A percentile compares a stretch with the other conserved stretches of the same genome.
These are phyloP conservation scores for Tyrannus savana DNA, from an alignment of 2,113 vertebrate species.

Conservation along the genomic window DNA sequence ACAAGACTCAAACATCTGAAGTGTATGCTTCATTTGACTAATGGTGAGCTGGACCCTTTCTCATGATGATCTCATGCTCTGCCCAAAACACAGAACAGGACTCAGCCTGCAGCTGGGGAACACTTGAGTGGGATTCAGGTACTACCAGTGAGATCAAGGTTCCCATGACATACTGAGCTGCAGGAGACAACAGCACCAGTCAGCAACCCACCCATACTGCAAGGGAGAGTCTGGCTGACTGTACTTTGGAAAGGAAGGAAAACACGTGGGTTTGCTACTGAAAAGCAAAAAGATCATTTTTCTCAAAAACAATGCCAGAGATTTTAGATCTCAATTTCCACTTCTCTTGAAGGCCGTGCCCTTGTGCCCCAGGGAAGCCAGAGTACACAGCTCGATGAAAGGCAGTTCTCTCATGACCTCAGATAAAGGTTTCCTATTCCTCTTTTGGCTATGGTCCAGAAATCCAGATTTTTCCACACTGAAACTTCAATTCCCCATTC, in stretches of 20 bases:
- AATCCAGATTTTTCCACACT: not conserved
- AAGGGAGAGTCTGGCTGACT: not conserved
- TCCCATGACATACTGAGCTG: not conserved
- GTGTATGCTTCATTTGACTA: not conserved
- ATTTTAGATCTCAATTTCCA: not conserved
- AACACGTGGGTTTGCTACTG: not conserved
- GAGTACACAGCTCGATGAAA: rapidly evolving
- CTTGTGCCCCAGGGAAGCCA: not conserved
- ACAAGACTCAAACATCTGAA: not conserved
- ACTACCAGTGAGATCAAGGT: not conserved
- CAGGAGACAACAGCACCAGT: not conserved
- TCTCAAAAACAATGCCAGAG: not conserved
- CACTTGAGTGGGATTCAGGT: not conserved
- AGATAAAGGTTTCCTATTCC: not conserved
- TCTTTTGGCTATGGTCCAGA: not conserved
- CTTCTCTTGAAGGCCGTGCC: not conserved
- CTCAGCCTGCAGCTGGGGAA: not conserved
- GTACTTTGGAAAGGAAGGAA: not conserved
- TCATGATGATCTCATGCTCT: not conserved
- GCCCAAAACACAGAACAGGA: not conserved
- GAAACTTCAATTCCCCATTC: not conserved
- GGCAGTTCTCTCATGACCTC: not conserved
- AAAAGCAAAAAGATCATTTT: not conserved
- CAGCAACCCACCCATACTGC: not conserved
- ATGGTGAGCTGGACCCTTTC: not conserved